phyloP scores from a whole-genome alignment of 2,888 invertebrate genomes.

The Rhamnusium bicolor region DNA sequence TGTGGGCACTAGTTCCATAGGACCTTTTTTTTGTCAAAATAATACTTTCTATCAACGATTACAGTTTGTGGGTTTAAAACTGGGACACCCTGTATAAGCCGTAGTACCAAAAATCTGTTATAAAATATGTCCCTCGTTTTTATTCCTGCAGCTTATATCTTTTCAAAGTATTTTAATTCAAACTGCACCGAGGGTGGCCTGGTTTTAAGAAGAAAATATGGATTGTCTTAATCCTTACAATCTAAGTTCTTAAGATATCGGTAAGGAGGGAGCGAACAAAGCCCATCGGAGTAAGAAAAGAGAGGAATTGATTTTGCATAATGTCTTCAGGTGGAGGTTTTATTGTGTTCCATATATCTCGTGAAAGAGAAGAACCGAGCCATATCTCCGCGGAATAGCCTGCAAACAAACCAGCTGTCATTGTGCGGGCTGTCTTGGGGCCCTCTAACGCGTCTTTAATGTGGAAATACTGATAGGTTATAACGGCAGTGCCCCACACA shows the following conservation, averaged over 20 bases:
- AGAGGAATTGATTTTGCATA: slow-evolving; percentile 73
- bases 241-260: slow-evolving; percentile 64
- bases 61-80: too few relatives aligned
- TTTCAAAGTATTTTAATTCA: slow-evolving; percentile 51
- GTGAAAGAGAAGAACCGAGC: slow-evolving; percentile 63
- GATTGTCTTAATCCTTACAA: slow-evolving; percentile 68
- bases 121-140: slow-evolving; percentile 42
- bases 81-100: too few relatives aligned
- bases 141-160: slow-evolving; percentile 37
- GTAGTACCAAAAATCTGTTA: too few relatives aligned
- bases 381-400: slow-evolving; percentile 68
- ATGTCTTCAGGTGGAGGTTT: slow-evolving; percentile 72
- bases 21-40: too few relatives aligned
- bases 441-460: slow-evolving; percentile 68
- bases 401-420: slow-evolving; percentile 71
- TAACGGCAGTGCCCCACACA: slow-evolving; percentile 43
- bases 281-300: slow-evolving; percentile 62
- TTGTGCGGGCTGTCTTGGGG: slow-evolving; percentile 64
- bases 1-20: too few relatives aligned
- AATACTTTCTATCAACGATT: too few relatives aligned
- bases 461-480: slow-evolving; percentile 61
- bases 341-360: slow-evolving; percentile 72
- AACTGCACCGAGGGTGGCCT: slow-evolving; percentile 47
- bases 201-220: slow-evolving; percentile 56
- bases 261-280: slow-evolving; percentile 66